Base-by-base conservation (phyloP, 2,113 vertebrate genomes). In the Micronycteris hirsuta region DNA sequence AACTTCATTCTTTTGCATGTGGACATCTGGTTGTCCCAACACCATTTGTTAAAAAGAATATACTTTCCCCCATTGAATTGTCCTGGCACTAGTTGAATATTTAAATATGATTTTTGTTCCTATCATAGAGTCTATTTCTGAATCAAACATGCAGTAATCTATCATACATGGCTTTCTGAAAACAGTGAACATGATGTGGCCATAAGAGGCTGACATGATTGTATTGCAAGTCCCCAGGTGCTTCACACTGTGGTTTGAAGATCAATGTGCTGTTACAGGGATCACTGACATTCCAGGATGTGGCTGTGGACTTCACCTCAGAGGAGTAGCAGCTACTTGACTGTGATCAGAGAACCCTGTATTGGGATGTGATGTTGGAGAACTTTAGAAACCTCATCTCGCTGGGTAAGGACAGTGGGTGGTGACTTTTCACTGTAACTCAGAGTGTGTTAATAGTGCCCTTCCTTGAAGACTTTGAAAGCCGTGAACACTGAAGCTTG, bases 351-450 rank as follows among this genome's bases (percentile, higher is more conserved):
- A 94, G 89, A 92, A 90, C 82, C 26, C 43, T 95, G 56, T 97
- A 92, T 58, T 96, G 95, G 95, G 81, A 96, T 92, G 97, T 97
- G 81, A 96, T 96, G 91, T 41, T 97, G 95, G 96, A 97, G 65
- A 97, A 97, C 93, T 84, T 87, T 63, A 96, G 91, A 95, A 97
- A 94, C 70, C 81, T 97, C 76, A 76, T 92, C 68, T 94, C 96
- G 85, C 81, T 95, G 91, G 96, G 97, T 97, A 96, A 97, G 93
- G 93, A 96, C n/a, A 70, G 58, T 33, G 78, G 41, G 54, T 84
- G n/a, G 31, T 77, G 36, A 89, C 61, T 93, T 78, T 56, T 88
- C 33, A 45, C 4, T 12, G 22, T 63, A 80, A 65, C 19, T 67
- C 13, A 52, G 24, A 65, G 45, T 86, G 45, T 86, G 36, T 61